Conservation (phyloP, 2,113 vertebrate species). For the Urocolius indicus region DNA sequence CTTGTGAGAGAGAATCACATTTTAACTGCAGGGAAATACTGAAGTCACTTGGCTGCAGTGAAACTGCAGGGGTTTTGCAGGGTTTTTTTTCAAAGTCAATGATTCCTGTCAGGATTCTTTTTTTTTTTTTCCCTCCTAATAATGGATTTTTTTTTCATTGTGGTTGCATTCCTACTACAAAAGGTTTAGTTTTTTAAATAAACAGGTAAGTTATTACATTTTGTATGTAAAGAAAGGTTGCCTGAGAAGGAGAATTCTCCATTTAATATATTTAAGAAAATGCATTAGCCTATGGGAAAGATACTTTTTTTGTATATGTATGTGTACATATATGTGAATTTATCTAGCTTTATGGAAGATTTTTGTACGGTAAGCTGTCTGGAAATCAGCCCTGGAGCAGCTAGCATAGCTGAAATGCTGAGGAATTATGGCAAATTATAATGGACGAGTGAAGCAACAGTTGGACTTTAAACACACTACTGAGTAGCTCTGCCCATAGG, state of each 20-base stretch:
- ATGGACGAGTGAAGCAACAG: background rate
- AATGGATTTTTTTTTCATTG: background rate
- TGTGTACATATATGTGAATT: background rate
- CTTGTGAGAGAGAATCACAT: background rate
- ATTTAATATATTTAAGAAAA: background rate
- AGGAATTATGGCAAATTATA: background rate
- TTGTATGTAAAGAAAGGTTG: background rate
- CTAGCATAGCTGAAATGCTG: background rate
- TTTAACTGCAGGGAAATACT: constrained; percentile 39
- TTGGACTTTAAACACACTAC: background rate
- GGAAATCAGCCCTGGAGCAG: background rate
- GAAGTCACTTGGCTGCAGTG: constrained; percentile 3
- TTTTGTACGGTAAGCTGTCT: background rate
- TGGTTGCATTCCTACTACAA: background rate
- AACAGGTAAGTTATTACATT: background rate
- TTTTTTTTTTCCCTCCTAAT: background rate
- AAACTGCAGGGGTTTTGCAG: background rate
- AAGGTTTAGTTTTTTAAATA: background rate
- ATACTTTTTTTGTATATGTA: background rate
- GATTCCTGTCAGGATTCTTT: background rate
- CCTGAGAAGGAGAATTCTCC: background rate
- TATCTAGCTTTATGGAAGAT: background rate
- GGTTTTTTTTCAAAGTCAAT: background rate
- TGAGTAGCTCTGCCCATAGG: background rate
- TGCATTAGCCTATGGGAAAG: background rate